These are phyloP conservation scores for Laothoe populi DNA, from an alignment of 2,888 invertebrate species.

Conservation along the genomic window DNA sequence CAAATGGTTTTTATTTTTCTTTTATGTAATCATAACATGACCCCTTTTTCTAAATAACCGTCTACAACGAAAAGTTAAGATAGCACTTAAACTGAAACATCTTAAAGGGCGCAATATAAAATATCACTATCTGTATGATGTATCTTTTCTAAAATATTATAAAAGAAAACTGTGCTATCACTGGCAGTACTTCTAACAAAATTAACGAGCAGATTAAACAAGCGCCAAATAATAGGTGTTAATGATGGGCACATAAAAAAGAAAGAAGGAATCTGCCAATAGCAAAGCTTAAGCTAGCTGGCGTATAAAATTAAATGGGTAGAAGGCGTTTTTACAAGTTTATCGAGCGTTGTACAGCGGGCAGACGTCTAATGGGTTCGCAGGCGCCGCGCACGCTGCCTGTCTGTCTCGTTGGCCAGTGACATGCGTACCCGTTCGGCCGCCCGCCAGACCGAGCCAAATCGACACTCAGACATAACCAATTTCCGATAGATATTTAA, in stretches of 20 bases:
- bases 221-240: conserved; percentile 71
- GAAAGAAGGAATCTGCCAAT: conserved; percentile 80
- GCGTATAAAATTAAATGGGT: conserved; percentile 83
- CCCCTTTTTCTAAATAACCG: conserved; percentile 1
- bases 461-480: conserved; percentile 55
- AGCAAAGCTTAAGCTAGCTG: conserved; percentile 79
- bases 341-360: conserved; percentile 83
- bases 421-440: conserved; percentile 51
- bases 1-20: conserved; percentile 36
- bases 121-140: background rate
- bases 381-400: conserved; percentile 81
- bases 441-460: conserved; percentile 50
- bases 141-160: conserved; percentile 31
- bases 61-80: background rate
- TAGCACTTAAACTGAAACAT: background rate
- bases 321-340: conserved; percentile 84
- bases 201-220: conserved; percentile 64
- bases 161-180: conserved; percentile 39
- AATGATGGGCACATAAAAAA: conserved; percentile 73
- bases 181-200: conserved; percentile 51
- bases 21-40: conserved; percentile 9
- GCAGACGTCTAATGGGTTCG: conserved; percentile 80
- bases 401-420: conserved; percentile 73
- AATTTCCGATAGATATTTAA: conserved; percentile 61
- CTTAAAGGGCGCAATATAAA: background rate